A percentile compares a stretch with the other conserved stretches of the same genome.
phyloP scores from a whole-genome alignment of 2,797 vertebrate genomes.

The Lithobates pipiens region DNA sequence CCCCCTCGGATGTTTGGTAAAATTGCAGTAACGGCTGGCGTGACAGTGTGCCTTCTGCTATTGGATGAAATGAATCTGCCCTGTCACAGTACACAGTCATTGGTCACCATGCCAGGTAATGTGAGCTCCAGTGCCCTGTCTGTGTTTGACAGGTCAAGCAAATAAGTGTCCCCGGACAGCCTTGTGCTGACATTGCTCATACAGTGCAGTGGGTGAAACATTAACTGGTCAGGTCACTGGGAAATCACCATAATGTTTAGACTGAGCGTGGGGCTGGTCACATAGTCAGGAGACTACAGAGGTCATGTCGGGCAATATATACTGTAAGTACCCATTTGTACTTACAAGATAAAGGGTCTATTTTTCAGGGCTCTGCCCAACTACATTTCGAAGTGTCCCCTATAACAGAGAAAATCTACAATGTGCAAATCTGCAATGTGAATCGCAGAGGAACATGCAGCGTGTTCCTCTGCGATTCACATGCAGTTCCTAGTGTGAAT shows the following conservation, averaged over 20 bases:
- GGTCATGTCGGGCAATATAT: too few species aligned
- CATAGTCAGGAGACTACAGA: too few species aligned
- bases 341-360: too few species aligned
- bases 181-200: not conserved
- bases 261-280: too few species aligned
- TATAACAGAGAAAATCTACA: too few species aligned
- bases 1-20: not conserved
- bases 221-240: not conserved
- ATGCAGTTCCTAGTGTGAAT: too few species aligned
- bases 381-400: too few species aligned
- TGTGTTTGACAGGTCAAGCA: conserved; percentile 20
- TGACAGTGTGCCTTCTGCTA: not conserved
- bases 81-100: not conserved
- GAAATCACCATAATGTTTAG: not conserved
- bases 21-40: not conserved
- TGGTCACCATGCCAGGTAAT: not conserved
- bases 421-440: too few species aligned
- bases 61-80: not conserved
- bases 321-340: too few species aligned
- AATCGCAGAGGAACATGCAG: too few species aligned
- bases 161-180: not conserved
- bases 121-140: not conserved
- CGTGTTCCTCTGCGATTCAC: too few species aligned
- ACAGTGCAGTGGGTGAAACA: not conserved
- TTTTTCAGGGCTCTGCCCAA: too few species aligned